Evolutionary conservation across 1,140 invertebrate species (phyloP), one percentile per base, ranked within the genome.

Genomic region (Drosophila bocki): DNA sequence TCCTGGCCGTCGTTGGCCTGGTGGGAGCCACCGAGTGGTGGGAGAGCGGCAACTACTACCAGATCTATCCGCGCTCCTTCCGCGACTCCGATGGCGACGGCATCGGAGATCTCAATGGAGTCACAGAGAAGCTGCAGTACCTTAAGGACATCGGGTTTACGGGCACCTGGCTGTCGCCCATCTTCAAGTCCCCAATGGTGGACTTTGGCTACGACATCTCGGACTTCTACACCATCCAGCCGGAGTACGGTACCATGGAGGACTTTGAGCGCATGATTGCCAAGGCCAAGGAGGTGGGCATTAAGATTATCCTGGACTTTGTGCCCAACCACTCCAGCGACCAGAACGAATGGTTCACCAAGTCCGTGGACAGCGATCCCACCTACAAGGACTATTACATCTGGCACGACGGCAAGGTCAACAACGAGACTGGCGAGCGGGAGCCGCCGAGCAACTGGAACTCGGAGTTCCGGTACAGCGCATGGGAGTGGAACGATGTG

Each of bases 261-360:
- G 96, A 97, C 82, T 96, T 98, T 56, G 94, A 95, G 47, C 78
- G 93, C 8, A 92, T 98, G 48, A 79, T 96, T 0, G 92, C 93
- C 13, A 93, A 92, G 51, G 95, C 95, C 4, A 94, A 96, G 74
- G 86, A 93, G 32, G 81, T 94, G 32, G 94, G 94, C 48, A 92
- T 96, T 41, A 95, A 95, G 69, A 84, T 96, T 3, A 93, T 96
- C 44, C 84, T 95, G 79, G 96, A 96, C 80, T 94, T 96, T 74
- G 90, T 96, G 17, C 95, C 97, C 3, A 97, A 98, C 90, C 96
- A 97, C 70, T 95, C 96, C 0, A 97, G 96, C 63, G 93, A 95
- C 54, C 79, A 95, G 54, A 96, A 96, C 75, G 93, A 95, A 35
- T 97, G 97, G 97, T 98, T 98, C 83, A 59, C 92, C 47, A 93